These are phyloP conservation scores for Mirza zaza DNA, from an alignment of 2,113 vertebrate genomes.

Conservation along the genomic window DNA sequence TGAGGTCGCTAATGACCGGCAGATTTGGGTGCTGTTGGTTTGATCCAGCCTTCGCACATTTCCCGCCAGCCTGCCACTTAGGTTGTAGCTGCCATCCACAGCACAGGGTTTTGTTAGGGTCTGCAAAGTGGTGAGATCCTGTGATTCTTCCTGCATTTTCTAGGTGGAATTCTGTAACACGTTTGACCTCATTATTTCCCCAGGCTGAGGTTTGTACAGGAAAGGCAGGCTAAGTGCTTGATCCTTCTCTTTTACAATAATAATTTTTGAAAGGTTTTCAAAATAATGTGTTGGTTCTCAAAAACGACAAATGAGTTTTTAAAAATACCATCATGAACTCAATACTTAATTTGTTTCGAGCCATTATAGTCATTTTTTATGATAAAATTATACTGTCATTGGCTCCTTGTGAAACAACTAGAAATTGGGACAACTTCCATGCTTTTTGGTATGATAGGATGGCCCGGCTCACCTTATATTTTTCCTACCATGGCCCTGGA, in stretches of 20 bases:
- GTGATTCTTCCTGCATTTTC: not conserved
- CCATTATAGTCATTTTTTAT: not conserved
- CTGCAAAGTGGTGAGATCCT: not conserved
- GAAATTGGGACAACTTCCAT: not conserved
- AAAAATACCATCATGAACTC: not conserved
- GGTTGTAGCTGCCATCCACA: accelerated
- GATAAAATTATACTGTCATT: not conserved
- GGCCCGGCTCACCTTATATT: not conserved
- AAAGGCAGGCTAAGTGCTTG: not conserved
- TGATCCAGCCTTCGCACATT: too few relatives aligned
- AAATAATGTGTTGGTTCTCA: not conserved
- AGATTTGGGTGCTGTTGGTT: not conserved
- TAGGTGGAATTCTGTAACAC: not conserved
- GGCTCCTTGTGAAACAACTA: not conserved
- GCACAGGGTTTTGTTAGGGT: too few relatives aligned
- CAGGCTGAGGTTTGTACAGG: not conserved
- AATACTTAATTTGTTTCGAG: not conserved
- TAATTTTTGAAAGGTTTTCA: not conserved
- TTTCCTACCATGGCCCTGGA: not conserved
- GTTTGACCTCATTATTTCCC: not conserved
- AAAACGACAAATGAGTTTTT: not conserved
- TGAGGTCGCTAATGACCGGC: not conserved
- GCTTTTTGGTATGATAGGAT: not conserved
- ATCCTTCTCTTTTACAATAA: constrained; percentile 11
- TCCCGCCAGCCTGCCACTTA: not conserved